Evolutionary conservation across 2,113 vertebrate species (phyloP).

Genomic region (human (Homo sapiens)): GRCh38 chr11:35376001-35376500

Average conservation of each 20-base stretch:
- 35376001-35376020: not conserved
- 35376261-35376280: rapidly evolving
- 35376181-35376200: not conserved
- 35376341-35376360: not conserved
- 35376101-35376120: not conserved
- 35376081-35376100: not conserved
- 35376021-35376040: not conserved
- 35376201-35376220: not conserved
- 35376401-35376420: not conserved
- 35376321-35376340: not conserved
- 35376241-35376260: not conserved
- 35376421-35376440: not conserved
- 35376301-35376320: not conserved
- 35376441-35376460: not conserved
- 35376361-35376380: not conserved
- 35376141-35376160: not conserved
- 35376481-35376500: not conserved
- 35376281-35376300: not conserved
- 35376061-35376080: not conserved
- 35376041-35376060: not conserved
- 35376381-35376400: not conserved
- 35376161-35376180: not conserved
- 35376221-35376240: not conserved
- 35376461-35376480: not conserved
- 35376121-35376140: not conserved